Base-by-base conservation (phyloP, 2,797 vertebrate genomes). In the Bradypus variegatus region DNA sequence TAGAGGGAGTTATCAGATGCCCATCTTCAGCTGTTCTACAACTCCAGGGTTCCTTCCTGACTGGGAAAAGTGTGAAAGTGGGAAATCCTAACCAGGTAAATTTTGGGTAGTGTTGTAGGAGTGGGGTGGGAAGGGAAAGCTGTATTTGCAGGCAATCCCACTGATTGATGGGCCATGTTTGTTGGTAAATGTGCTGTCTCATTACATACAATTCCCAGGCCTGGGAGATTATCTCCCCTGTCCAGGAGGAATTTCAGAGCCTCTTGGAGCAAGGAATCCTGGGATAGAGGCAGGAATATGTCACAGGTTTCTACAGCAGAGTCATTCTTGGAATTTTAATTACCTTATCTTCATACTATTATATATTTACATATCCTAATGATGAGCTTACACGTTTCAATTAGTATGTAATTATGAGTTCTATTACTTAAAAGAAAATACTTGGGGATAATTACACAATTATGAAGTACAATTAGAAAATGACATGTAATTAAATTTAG, bases 321-420 rank as follows among this genome's bases (percentile, higher is more conserved):
- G 64, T 90, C 45, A 84, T 92, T 60, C 84, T 80, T 88, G 82
- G 93, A 89, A 95, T 95, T 93, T 94, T 94, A 96, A 94, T 95
- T 85, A 67, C 48, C 79, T 93, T 94, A 92, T 93, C 92, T 87
- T 90, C 81, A 95, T n/a, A 91, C 70, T 93, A 86, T 92, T 94
- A 83, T 91, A 38, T 95, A 95, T 96, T 97, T 95, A 96, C 31
- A 93, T 92, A 82, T 90, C 90, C 88, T 95, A 96, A 97, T 97
- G 95, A 96, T 9, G 89, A 95, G 94, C 97, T 96, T 95, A 58
- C 60, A 93, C 79, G 78, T 95, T 95, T 97, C 96, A 95, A 96
- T 96, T 95, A 96, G 92, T 62, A 75, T 72, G 19, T 91, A 97
- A 97, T 97, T 95, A 94, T 84, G 90, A 94, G 88, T 94, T 88